These are phyloP conservation scores for Pseudomugil tenellus DNA, from an alignment of 2,797 vertebrate genomes.

Conservation along the genomic window DNA sequence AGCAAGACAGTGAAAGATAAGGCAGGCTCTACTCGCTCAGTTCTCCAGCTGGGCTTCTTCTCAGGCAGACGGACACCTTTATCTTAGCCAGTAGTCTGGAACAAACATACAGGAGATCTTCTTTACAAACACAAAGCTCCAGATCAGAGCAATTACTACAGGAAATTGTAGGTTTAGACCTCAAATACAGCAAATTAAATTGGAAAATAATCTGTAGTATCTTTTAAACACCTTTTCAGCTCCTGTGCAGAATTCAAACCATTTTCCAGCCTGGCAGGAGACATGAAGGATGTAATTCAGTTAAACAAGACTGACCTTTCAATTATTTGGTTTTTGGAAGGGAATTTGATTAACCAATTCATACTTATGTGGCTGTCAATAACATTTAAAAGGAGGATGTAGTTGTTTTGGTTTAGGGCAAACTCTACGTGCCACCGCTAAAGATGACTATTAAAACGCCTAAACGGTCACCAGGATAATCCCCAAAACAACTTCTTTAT, in stretches of 20 bases:
- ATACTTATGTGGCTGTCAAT: background rate
- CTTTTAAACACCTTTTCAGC: background rate
- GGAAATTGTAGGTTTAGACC: constrained; percentile 5
- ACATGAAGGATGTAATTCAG: background rate
- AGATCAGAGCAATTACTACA: constrained; percentile 34
- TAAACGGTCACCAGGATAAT: background rate
- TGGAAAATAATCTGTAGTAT: too few relatives aligned
- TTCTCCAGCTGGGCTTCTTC: constrained; percentile 56
- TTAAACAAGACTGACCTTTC: background rate
- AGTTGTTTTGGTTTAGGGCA: too few relatives aligned
- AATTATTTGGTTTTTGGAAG: background rate
- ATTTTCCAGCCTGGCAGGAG: background rate
- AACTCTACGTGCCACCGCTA: too few relatives aligned
- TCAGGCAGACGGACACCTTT: constrained; percentile 53
- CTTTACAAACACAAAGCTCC: constrained; percentile 15
- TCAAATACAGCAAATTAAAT: constrained; percentile 10
- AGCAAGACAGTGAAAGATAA: constrained; percentile 65
- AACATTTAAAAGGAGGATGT: background rate
- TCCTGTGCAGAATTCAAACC: background rate
- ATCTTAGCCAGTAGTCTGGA: constrained; percentile 56
- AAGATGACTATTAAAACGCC: background rate
- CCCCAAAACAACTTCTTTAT: background rate
- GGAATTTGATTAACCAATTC: background rate
- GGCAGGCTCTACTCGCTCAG: constrained; percentile 37
- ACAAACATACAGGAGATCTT: constrained; percentile 33